A percentile compares a stretch with the other conserved stretches of the same genome.
phyloP scores from a whole-genome alignment of 2,797 vertebrate genomes.

The Jordanella pulchra region DNA sequence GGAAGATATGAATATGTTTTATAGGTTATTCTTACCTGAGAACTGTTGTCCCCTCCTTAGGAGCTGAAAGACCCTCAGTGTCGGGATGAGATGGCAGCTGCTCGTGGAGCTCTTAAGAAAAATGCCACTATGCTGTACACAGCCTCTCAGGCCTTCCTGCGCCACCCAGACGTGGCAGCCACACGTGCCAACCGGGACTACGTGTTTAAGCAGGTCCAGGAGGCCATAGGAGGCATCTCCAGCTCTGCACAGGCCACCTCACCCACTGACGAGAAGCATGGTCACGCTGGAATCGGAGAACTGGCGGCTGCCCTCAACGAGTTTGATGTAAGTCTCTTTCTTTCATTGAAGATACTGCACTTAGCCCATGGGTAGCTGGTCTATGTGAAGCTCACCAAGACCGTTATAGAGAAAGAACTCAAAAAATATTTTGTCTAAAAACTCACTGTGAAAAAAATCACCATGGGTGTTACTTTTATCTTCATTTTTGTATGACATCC shows the following conservation, averaged over 20 bases:
- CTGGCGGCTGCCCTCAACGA: slow-evolving; percentile 97
- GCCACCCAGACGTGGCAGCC: slow-evolving; percentile 95
- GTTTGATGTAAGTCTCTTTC: slow-evolving; percentile 90
- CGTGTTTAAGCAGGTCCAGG: slow-evolving; percentile 99
- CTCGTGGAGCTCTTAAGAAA: slow-evolving; percentile 96
- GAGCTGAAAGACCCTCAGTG: slow-evolving; percentile 98
- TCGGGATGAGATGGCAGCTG: slow-evolving; percentile 97
- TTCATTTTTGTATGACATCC: background rate
- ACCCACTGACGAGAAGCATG: slow-evolving; percentile 93
- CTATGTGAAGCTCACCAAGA: background rate
- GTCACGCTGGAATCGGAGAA: slow-evolving; percentile 95
- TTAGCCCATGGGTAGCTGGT: background rate
- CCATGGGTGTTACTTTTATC: background rate
- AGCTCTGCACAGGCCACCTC: slow-evolving; percentile 97
- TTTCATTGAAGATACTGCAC: background rate
- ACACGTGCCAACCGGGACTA: slow-evolving; percentile 97
- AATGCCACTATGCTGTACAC: slow-evolving; percentile 99
- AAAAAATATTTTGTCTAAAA: background rate
- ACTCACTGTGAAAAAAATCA: background rate
- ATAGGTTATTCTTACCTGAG: background rate
- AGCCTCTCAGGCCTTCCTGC: slow-evolving; percentile 94
- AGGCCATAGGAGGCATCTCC: slow-evolving; percentile 95
- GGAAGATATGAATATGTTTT: background rate
- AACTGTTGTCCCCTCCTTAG: slow-evolving; percentile 62
- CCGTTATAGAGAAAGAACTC: too few species aligned